Evolutionary conservation across 2,113 vertebrate species (phyloP).

Genomic region (Oenanthe melanoleuca): DNA sequence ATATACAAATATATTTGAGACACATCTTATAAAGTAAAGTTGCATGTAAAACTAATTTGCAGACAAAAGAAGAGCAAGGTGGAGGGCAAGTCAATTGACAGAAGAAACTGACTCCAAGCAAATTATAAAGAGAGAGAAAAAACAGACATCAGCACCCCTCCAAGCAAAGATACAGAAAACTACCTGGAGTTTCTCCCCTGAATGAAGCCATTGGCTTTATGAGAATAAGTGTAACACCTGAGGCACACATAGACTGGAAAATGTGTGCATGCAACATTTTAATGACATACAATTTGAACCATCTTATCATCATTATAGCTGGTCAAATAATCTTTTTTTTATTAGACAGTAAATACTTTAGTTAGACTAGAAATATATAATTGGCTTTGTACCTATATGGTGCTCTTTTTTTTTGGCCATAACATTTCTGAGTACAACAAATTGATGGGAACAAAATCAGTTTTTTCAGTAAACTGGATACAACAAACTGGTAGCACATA

Average conservation of each 20-base stretch:
- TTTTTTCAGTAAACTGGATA: not conserved
- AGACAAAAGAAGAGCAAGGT: not conserved
- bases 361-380: not conserved
- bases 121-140: not conserved
- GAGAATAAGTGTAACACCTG: rapidly evolving
- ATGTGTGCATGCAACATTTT: not conserved
- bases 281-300: not conserved
- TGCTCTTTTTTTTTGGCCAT: not conserved
- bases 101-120: not conserved
- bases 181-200: not conserved
- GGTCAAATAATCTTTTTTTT: not conserved
- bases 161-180: not conserved
- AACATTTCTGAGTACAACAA: not conserved
- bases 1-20: not conserved
- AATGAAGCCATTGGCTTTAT: not conserved
- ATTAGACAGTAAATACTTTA: not conserved
- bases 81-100: not conserved
- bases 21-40: not conserved
- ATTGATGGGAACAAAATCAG: not conserved
- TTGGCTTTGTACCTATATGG: not conserved
- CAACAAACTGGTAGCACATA: not conserved
- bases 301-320: not conserved
- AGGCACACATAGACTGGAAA: rapidly evolving
- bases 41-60: not conserved
- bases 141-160: not conserved